These are phyloP conservation scores for Drosophila percnosoma DNA, from an alignment of 2,888 invertebrate species.

Conservation along the genomic window DNA sequence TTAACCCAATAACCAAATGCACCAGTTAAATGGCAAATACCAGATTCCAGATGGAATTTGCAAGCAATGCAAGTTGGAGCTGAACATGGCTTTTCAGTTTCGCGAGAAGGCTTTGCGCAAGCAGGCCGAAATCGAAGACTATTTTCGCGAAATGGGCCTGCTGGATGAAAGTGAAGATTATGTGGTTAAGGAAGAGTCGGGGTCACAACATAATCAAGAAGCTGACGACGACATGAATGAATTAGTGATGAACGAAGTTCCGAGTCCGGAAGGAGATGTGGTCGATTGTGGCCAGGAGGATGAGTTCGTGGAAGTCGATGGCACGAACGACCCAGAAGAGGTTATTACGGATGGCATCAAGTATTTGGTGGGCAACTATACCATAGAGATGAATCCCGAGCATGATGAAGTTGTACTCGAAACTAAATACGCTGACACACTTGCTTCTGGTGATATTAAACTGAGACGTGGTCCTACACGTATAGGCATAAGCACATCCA, in stretches of 20 bases:
- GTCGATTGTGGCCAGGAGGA: conserved; percentile 46
- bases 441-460: conserved; percentile 37
- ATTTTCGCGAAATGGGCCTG: conserved; percentile 64
- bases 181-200: conserved; percentile 65
- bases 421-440: conserved; percentile 32
- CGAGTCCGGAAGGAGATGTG: conserved; percentile 11
- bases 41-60: conserved; percentile 81
- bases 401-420: conserved; percentile 54
- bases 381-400: conserved; percentile 61
- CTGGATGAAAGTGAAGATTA: conserved; percentile 58
- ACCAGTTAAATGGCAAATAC: conserved; percentile 63
- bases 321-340: conserved; percentile 54
- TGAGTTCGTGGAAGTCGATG: conserved; percentile 62
- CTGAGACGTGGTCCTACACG: conserved; percentile 44
- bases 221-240: conserved; percentile 53
- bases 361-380: conserved; percentile 68
- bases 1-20: neutral
- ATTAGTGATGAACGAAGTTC: conserved; percentile 53
- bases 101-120: conserved; percentile 79
- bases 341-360: conserved; percentile 67
- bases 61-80: conserved; percentile 78
- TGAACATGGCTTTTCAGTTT: conserved; percentile 82
- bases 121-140: conserved; percentile 75
- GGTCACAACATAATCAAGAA: conserved; percentile 36
- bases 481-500: conserved; percentile 25